These are phyloP conservation scores for Lucinisca nassula DNA, from an alignment of 2,888 invertebrate species.

Conservation along the genomic window DNA sequence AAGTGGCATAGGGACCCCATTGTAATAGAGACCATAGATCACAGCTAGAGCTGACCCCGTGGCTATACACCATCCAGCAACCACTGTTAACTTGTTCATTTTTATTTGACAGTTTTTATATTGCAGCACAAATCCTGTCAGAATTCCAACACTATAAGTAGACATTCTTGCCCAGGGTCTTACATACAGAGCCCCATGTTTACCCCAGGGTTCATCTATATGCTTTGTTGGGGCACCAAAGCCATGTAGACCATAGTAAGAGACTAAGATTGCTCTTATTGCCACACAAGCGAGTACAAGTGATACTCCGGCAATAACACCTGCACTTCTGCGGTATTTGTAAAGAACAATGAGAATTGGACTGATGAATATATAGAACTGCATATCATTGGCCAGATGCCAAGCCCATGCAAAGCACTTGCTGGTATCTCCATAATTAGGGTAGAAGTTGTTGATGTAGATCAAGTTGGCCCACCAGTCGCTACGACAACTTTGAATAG, in stretches of 20 bases:
- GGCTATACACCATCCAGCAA: conserved; percentile 81
- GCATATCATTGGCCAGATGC: conserved; percentile 74
- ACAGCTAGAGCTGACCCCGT: conserved; percentile 71
- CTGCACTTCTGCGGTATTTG: conserved; percentile 13
- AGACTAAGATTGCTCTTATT: not conserved
- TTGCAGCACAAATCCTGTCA: conserved; percentile 86
- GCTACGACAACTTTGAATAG: conserved; percentile 68
- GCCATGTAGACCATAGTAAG: conserved; percentile 32
- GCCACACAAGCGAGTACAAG: conserved; percentile 30
- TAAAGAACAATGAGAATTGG: conserved; percentile 61
- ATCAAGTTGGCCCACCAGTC: conserved; percentile 85
- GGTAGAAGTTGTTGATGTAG: conserved; percentile 83
- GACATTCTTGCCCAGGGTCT: conserved; percentile 88
- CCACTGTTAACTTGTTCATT: conserved; percentile 60
- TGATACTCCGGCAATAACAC: conserved; percentile 9
- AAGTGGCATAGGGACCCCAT: conserved; percentile 67
- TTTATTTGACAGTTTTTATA: conserved; percentile 68
- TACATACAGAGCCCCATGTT: conserved; percentile 79
- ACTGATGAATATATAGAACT: conserved; percentile 76
- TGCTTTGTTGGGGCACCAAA: conserved; percentile 25
- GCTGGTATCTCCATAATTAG: conserved; percentile 58
- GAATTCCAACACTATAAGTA: conserved; percentile 87
- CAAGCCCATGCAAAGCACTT: conserved; percentile 79
- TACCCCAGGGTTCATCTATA: conserved; percentile 46
- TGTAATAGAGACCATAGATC: conserved; percentile 82